Base-by-base conservation (phyloP, 2,113 vertebrate genomes). In the Manacus vitellinus region DNA sequence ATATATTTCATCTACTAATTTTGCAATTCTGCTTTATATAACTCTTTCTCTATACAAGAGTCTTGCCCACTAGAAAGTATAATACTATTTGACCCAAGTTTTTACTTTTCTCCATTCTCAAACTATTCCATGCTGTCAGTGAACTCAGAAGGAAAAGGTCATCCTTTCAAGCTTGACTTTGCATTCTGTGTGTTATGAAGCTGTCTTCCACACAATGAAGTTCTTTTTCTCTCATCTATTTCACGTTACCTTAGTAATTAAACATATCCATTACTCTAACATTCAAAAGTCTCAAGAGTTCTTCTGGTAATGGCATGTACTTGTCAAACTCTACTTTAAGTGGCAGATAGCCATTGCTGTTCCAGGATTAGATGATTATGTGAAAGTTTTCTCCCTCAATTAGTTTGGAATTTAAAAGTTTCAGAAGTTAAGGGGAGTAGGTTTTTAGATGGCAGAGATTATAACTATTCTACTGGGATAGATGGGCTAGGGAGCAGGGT, bases 31-130 rank as follows among this genome's bases (percentile, higher is more conserved):
- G 31, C 58, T 95, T 85, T 73, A 88, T 94, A 81, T 52, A 86
- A 80, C 16, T 67, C 10, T 76, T 83, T 62, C 24, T 78, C 27
- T 56, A 43, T 22, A 63, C 14, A 23, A 68, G 44, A 79, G 61
- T 65, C 37, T 89, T 85, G 2, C 13, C 62, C 63, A 21, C 28
- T 62, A 44, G 39, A 81, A 90, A 43, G 21, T 17, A 41, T 83
- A 81, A 87, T 30, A 31, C 81, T 88, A 56, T 70, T 87, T 37
- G 78, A 79, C 24, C 12, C 2, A 6, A 51, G 21, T n/a, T 72
- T 93, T 93, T 88, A 55, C 72, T 96, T 93, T 79, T 79, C 47
- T 88, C 12, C 31, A 19, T 79, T 92, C 35, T 88, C n/a, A 93
- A 91, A 67, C 7, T 7, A 70, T 70, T 71, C 76, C 61, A 58